Percentiles rank a stretch among this genome's conserved stretches.
phyloP scores from a whole-genome alignment of 2,797 vertebrate genomes.

The Poecilia gillii region DNA sequence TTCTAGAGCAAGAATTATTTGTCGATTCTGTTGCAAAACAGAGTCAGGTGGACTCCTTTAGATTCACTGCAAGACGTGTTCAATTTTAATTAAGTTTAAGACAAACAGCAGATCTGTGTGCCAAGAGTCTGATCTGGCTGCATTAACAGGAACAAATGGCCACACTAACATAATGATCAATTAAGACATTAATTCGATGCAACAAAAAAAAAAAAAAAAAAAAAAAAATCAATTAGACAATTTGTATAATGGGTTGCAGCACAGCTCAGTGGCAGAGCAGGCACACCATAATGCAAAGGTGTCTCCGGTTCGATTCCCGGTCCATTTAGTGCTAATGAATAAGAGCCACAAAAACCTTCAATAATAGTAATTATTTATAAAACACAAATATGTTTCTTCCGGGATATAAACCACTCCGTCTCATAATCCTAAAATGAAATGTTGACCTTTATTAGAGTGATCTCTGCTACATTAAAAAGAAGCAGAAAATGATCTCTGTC shows the following conservation, averaged over 20 bases:
- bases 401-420: not conserved
- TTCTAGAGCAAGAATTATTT: conserved; percentile 6
- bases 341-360: not conserved
- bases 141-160: not conserved
- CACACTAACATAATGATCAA: not conserved
- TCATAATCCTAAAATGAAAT: not conserved
- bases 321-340: no score
- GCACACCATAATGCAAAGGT: not conserved
- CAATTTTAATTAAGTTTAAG: not conserved
- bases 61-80: not conserved
- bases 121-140: not conserved
- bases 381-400: no score
- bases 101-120: not conserved
- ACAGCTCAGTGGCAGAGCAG: not conserved
- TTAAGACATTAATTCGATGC: not conserved
- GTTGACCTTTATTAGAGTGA: not conserved
- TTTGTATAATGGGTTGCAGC: not conserved
- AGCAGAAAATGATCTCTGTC: not conserved
- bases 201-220: no score
- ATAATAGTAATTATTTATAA: not conserved
- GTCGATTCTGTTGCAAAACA: conserved; percentile 2
- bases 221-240: not conserved
- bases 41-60: not conserved
- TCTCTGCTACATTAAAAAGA: not conserved
- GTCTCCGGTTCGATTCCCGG: no score